Base-by-base conservation (phyloP, 2,113 vertebrate genomes). In the Sinocyclocheilus anshuiensis region DNA sequence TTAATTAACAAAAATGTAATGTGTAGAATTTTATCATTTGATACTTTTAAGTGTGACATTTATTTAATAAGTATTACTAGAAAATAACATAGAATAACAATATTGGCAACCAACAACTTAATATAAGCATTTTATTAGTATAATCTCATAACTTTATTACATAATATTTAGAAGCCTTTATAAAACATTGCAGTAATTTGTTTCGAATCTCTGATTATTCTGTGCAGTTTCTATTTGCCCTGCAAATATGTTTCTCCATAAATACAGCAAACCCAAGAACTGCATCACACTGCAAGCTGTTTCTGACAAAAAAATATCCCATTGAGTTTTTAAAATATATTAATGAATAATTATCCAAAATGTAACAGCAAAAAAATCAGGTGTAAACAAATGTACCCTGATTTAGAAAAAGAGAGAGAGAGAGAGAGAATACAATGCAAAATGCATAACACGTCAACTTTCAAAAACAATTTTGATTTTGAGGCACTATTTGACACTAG, bases 401-500 rank as follows among this genome's bases (percentile, higher is more conserved):
- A 16, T 39, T 11, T 36, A 36, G 13, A 45, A 50, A 15, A 72
- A 53, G 1, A 85, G 0, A n/a, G 22, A 55, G 8, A 53, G 12
- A 20, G 12, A 24, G 2, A 74, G 22, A 75, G 22, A 16, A 61
- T 13, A 61, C 29, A 42, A 22, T 16, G 57, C 22, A 42, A 48
- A 76, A 76, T 33, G 71, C 53, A 77, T 10, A 86, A 80, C 20
- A 71, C 2, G 15, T 74, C 16, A 74, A 80, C 4, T 29, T 48
- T 59, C 22, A 85, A 78, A 78, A 65, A 33, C 39, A 20, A 29
- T 4, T 8, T 26, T 24, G 9, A 50, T 36, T 69, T 83, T 61
- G 57, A 88, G 74, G 63, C 65, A 83, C 48, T 29, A 6, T 57
- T n/a, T 86, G 53, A 81, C n/a, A 45, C 6, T 11, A 13, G 7